phyloP scores from a whole-genome alignment of 2,888 invertebrate genomes.

The Biston stratarius region DNA sequence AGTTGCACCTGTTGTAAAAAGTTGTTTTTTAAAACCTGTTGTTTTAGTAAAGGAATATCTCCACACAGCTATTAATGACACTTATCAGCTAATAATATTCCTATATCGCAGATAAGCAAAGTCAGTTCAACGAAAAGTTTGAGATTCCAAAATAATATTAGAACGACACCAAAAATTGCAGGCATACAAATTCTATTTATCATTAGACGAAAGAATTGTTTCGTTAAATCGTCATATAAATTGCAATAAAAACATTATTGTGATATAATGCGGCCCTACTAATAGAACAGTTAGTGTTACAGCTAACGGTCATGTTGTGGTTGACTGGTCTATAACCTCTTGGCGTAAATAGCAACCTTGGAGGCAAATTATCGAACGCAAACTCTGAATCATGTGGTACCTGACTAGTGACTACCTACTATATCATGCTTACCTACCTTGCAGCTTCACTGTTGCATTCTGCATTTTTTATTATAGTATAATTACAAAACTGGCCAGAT shows the following conservation, averaged over 20 bases:
- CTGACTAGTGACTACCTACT: not conserved
- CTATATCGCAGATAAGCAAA: too few species aligned
- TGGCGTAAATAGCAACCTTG: constrained; percentile 41
- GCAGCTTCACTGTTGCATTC: not conserved
- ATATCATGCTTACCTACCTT: not conserved
- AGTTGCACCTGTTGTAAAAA: constrained; percentile 30
- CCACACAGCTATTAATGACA: too few species aligned
- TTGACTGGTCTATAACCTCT: constrained; percentile 39
- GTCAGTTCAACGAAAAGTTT: too few species aligned
- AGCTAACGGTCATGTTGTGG: constrained; percentile 39
- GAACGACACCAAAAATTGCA: too few species aligned
- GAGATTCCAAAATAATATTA: too few species aligned
- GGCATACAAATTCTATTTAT: too few species aligned
- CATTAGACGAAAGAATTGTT: too few species aligned
- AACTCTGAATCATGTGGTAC: constrained; percentile 33
- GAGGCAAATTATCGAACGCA: constrained; percentile 30
- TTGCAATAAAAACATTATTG: not conserved
- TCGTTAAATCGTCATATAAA: not conserved
- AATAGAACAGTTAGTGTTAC: constrained; percentile 36
- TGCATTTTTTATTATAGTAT: not conserved
- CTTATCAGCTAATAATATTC: too few species aligned
- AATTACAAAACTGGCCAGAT: too few species aligned
- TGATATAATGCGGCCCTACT: constrained; percentile 15
- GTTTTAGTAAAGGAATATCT: not conserved
- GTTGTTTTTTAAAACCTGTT: constrained; percentile 18